phyloP scores from a whole-genome alignment of 2,113 vertebrate species.

The Hipposideros armiger region DNA sequence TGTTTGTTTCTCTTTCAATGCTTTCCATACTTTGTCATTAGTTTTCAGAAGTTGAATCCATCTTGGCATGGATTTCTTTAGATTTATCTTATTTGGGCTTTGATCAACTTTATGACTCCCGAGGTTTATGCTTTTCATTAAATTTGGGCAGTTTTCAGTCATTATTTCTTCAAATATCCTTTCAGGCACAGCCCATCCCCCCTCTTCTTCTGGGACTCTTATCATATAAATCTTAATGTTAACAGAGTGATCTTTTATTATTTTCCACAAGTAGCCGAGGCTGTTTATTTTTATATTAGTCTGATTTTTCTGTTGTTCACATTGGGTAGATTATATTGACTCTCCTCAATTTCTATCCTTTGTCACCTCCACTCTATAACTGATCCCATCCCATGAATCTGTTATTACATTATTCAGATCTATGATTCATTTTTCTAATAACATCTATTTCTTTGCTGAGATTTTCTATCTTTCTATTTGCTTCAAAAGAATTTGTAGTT shows the following conservation, averaged over 20 bases:
- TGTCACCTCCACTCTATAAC: too few relatives aligned
- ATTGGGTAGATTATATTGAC: background rate
- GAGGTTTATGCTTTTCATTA: background rate
- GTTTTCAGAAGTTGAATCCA: background rate
- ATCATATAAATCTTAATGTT: background rate
- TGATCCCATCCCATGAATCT: background rate
- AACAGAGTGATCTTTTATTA: background rate
- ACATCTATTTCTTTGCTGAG: background rate
- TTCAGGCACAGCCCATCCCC: background rate
- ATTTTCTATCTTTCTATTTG: background rate
- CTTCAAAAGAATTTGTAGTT: background rate
- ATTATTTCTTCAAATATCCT: background rate
- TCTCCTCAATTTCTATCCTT: background rate
- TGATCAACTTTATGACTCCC: background rate
- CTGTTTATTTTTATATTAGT: background rate
- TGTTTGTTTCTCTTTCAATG: background rate
- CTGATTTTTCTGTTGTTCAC: background rate
- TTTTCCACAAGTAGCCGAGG: background rate
- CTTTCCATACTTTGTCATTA: background rate
- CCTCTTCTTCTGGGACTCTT: background rate
- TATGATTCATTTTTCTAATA: background rate
- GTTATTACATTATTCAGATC: background rate
- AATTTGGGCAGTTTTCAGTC: background rate
- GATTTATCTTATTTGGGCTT: background rate
- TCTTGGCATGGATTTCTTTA: background rate